These are phyloP conservation scores for Neoarius graeffei DNA, from an alignment of 2,113 vertebrate genomes.

Conservation along the genomic window DNA sequence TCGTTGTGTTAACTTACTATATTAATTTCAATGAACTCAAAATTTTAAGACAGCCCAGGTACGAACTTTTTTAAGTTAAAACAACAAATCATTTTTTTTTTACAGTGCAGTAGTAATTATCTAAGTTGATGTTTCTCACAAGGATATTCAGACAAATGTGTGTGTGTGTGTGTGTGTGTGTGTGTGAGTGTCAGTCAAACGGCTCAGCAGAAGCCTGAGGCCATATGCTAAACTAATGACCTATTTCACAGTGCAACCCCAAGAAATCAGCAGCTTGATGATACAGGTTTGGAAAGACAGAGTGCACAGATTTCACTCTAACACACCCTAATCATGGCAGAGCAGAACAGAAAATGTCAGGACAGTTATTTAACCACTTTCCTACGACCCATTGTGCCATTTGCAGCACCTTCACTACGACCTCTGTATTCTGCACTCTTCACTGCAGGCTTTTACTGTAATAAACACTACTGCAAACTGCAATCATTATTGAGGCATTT, in stretches of 20 bases:
- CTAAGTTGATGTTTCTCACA: no score
- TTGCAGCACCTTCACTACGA: background rate
- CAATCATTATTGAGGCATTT: background rate
- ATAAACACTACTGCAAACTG: background rate
- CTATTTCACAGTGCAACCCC: conserved; percentile 2
- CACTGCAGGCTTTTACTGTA: background rate
- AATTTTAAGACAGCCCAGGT: no score
- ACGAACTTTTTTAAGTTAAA: no score
- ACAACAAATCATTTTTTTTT: no score
- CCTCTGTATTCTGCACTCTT: background rate
- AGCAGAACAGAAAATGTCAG: background rate
- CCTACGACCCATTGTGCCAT: background rate
- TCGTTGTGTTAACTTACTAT: no score
- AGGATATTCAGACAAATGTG: no score
- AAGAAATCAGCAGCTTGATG: conserved; percentile 24
- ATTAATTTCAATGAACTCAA: no score
- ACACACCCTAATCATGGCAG: conserved; percentile 5
- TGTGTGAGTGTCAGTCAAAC: background rate
- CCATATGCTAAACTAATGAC: conserved; percentile 33
- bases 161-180: conserved; percentile 25
- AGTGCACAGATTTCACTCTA: conserved; percentile 17
- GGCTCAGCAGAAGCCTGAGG: conserved; percentile 25
- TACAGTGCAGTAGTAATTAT: no score
- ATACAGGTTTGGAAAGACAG: background rate
- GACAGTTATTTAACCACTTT: conserved; percentile 16